A percentile compares a stretch with the other conserved stretches of the same genome.
Evolutionary conservation across 30 jellyfish, hydroid and myxozoan species (phyloP).

Genomic region (Mastigias papua): DNA sequence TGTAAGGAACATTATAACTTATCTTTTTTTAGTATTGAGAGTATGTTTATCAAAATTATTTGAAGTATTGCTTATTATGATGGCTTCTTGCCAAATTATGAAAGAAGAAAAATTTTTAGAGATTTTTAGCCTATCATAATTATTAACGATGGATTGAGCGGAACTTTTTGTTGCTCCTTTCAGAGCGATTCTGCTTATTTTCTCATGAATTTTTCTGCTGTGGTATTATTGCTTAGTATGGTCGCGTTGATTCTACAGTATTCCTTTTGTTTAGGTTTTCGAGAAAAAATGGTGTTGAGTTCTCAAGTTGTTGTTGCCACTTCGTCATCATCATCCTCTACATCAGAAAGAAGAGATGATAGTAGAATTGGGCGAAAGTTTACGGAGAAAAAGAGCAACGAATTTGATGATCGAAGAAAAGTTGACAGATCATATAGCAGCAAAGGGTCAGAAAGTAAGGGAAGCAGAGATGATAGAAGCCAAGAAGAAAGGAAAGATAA

Average conservation of each 20-base stretch:
- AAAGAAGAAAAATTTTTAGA: too few species aligned
- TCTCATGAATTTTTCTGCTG: too few species aligned
- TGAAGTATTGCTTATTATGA: too few species aligned
- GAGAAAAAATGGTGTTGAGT: constrained; percentile 47
- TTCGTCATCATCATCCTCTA: constrained; percentile 19
- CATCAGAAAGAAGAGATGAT: constrained; percentile 66
- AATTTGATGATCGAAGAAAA: not conserved
- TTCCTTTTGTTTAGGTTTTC: not conserved
- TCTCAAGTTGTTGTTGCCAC: constrained; percentile 65
- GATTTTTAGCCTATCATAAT: too few species aligned
- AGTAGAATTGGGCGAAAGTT: constrained; percentile 38
- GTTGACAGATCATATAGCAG: constrained; percentile 14
- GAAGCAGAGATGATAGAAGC: constrained; percentile 15
- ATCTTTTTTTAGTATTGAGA: too few species aligned
- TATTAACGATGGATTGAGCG: too few species aligned
- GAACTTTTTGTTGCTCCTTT: too few species aligned
- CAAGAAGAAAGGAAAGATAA: constrained; percentile 59
- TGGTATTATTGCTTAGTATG: too few species aligned
- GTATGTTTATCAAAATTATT: too few species aligned
- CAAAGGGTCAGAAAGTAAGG: not conserved
- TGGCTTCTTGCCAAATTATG: too few species aligned
- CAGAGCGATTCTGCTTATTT: too few species aligned
- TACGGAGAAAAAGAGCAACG: constrained; percentile 13
- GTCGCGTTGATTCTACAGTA: not conserved
- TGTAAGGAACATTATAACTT: too few species aligned